These are phyloP conservation scores for Microctenopoma lineatum DNA, from an alignment of 2,797 vertebrate genomes.

Conservation along the genomic window DNA sequence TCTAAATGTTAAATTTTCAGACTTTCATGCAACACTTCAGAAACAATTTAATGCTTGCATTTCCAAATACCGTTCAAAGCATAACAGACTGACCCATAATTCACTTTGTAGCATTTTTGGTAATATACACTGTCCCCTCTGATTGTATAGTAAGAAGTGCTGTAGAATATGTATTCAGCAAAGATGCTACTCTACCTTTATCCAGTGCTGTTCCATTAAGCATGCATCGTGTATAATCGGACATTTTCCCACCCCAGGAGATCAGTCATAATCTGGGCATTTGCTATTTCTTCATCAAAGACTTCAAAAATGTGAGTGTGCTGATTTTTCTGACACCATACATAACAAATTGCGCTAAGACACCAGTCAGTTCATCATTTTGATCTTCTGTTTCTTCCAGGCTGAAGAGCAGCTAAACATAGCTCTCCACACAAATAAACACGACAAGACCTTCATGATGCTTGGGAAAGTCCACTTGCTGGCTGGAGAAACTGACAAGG, in stretches of 20 bases:
- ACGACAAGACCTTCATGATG: conserved; percentile 92
- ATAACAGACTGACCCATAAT: conserved; percentile 4
- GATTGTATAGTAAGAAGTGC: conserved; percentile 6
- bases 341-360: neutral
- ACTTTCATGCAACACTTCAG: conserved; percentile 22
- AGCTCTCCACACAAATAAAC: conserved; percentile 91
- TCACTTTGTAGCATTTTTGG: conserved; percentile 11
- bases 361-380: conserved; percentile 14
- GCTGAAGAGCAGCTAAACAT: conserved; percentile 90
- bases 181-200: conserved; percentile 14
- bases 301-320: conserved; percentile 89
- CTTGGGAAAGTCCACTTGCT: conserved; percentile 92
- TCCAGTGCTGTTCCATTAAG: conserved; percentile 20
- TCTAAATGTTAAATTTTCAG: neutral
- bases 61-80: conserved; percentile 4
- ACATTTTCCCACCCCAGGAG: conserved; percentile 83
- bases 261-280: conserved; percentile 95
- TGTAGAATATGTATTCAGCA: conserved; percentile 14
- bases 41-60: conserved; percentile 9
- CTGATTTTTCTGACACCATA: neutral
- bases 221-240: conserved; percentile 38
- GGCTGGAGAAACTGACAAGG: conserved; percentile 89
- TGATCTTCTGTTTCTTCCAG: conserved; percentile 73
- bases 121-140: conserved; percentile 8
- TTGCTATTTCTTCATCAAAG: conserved; percentile 94